phyloP scores from a whole-genome alignment of 2,113 vertebrate species.

The Taurulus bubalis region DNA sequence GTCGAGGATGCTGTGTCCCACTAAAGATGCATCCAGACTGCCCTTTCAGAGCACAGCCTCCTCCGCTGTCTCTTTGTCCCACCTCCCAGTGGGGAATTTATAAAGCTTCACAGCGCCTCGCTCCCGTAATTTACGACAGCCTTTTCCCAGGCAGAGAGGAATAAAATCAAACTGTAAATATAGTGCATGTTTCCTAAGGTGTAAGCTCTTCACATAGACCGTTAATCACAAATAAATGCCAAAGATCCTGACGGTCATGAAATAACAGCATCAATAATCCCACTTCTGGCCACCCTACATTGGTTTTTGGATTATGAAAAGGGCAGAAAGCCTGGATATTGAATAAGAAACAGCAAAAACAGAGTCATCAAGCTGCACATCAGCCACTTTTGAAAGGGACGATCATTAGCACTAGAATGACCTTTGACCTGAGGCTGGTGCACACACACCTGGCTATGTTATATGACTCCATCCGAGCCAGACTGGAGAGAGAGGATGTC shows the following conservation, averaged over 20 bases:
- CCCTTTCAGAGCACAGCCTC: slow-evolving; percentile 62
- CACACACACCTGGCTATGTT: slow-evolving; percentile 62
- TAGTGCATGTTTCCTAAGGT: slow-evolving; percentile 67
- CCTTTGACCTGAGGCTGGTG: slow-evolving; percentile 55
- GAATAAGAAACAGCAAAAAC: slow-evolving; percentile 45
- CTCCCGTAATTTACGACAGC: slow-evolving; percentile 74
- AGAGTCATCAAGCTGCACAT: slow-evolving; percentile 14
- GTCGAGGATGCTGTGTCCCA: slow-evolving; percentile 60
- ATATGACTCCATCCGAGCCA: slow-evolving; percentile 47
- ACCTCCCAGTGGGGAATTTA: slow-evolving; percentile 59
- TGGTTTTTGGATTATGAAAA: slow-evolving; percentile 71
- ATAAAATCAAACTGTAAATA: slow-evolving; percentile 80
- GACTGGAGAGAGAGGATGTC: slow-evolving; percentile 32
- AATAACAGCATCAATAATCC: slow-evolving; percentile 77
- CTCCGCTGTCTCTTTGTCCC: slow-evolving; percentile 56
- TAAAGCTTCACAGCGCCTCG: slow-evolving; percentile 57
- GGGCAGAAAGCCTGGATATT: slow-evolving; percentile 57
- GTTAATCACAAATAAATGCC: slow-evolving; percentile 72
- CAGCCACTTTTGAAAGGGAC: slow-evolving; percentile 18
- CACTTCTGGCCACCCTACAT: slow-evolving; percentile 66
- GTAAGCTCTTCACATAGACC: slow-evolving; percentile 55
- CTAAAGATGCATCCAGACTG: slow-evolving; percentile 66
- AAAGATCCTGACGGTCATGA: slow-evolving; percentile 72
- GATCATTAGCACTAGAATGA: slow-evolving; percentile 48
- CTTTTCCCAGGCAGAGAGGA: slow-evolving; percentile 64